Conservation (phyloP, 2,888 invertebrate species). For the Hanleya hanleyi region DNA sequence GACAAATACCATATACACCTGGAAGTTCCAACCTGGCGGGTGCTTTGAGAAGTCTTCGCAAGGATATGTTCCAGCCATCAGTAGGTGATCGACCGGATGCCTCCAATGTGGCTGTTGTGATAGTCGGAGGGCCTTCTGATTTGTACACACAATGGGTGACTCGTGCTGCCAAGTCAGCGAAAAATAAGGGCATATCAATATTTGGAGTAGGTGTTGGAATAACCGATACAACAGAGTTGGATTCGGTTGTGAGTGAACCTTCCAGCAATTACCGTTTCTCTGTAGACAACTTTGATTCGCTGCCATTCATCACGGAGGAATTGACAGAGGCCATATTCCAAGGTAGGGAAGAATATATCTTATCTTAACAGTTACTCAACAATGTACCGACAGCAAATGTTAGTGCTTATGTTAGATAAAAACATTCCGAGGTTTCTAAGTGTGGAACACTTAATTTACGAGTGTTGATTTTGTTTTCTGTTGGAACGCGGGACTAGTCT, state of each 20-base stretch:
- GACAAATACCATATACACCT: constrained; percentile 31
- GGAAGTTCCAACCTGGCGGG: constrained; percentile 35
- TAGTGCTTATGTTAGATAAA: too few species aligned
- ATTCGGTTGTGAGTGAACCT: constrained; percentile 32
- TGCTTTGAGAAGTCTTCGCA: constrained; percentile 27
- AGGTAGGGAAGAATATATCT: too few species aligned
- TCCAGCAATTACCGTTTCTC: constrained; percentile 15
- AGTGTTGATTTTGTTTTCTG: too few species aligned
- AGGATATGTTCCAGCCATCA: constrained; percentile 25
- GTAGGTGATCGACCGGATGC: constrained; percentile 34
- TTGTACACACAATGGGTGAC: constrained; percentile 24
- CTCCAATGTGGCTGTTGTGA: constrained; percentile 27
- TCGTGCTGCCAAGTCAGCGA: constrained; percentile 16
- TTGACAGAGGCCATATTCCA: neutral
- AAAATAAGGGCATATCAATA: neutral
- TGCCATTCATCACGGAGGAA: neutral
- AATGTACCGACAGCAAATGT: too few species aligned
- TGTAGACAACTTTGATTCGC: constrained; percentile 1
- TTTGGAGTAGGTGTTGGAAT: neutral
- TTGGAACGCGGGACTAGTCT: too few species aligned
- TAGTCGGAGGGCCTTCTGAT: constrained; percentile 44
- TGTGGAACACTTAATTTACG: too few species aligned
- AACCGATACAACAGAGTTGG: constrained; percentile 24
- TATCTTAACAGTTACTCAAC: too few species aligned
- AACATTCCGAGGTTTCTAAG: too few species aligned